A percentile compares a stretch with the other conserved stretches of the same genome.
Conservation (phyloP, 92 coral and sea anemone genomes). For the Parazoanthus atlanticus region DNA sequence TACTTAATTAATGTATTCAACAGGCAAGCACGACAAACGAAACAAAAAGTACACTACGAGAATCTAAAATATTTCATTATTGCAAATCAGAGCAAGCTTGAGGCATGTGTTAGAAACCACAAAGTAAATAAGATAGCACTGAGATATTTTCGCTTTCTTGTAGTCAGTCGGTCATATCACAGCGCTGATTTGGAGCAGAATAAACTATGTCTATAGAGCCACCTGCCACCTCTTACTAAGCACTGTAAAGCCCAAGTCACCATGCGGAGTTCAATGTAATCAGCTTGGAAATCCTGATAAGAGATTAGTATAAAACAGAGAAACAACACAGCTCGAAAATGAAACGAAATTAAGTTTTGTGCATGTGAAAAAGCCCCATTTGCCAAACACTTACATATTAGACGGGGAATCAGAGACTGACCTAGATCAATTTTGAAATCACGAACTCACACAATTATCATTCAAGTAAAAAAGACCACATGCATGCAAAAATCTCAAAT, state of each 20-base stretch:
- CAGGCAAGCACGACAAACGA: neutral
- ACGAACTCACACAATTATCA: neutral
- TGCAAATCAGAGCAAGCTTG: neutral
- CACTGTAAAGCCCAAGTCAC: neutral
- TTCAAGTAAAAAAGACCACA: neutral
- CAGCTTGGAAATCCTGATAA: neutral
- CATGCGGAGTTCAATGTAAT: neutral
- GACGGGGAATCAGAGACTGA: neutral
- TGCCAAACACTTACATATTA: neutral
- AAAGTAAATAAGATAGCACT: neutral
- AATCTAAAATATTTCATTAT: neutral
- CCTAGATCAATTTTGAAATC: neutral
- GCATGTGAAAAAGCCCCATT: neutral
- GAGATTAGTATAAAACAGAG: neutral
- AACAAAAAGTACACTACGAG: neutral
- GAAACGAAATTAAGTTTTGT: neutral
- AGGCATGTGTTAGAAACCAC: slow-evolving; percentile 29
- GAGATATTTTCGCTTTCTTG: slow-evolving; percentile 16
- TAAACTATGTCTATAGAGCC: neutral
- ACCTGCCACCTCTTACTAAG: neutral
- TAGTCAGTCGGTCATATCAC: neutral
- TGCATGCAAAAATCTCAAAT: neutral
- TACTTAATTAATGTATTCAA: neutral
- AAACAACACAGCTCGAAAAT: neutral
- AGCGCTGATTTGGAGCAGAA: neutral